Evolutionary conservation across 1,140 invertebrate species (phyloP).

Genomic region (Rhagoletis pomonella): DNA sequence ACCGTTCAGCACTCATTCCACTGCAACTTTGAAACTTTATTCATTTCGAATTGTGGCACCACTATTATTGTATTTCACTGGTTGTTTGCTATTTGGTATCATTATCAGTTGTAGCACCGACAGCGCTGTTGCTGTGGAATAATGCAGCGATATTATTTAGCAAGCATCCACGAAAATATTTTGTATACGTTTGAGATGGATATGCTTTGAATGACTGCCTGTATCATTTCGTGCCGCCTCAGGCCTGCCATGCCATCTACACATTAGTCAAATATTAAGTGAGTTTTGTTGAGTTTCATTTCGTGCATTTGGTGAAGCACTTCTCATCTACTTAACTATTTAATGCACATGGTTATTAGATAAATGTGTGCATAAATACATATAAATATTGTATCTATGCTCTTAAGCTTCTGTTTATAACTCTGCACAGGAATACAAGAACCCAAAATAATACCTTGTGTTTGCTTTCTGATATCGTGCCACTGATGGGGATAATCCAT

Average conservation of each 20-base stretch:
- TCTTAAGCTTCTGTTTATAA: neutral
- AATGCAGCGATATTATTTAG: neutral
- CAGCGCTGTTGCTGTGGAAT: neutral
- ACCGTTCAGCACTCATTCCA: neutral
- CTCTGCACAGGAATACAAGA: neutral
- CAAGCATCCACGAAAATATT: neutral
- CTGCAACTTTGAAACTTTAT: neutral
- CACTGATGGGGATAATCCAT: neutral
- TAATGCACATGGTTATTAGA: neutral
- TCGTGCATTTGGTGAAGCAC: slow-evolving; percentile 12
- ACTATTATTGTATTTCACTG: slow-evolving; percentile 42
- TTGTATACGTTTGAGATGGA: neutral
- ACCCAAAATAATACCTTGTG: neutral
- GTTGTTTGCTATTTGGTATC: slow-evolving; percentile 44
- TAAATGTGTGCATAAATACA: neutral
- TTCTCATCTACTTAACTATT: slow-evolving; percentile 9
- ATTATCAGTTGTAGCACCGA: slow-evolving; percentile 35
- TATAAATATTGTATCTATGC: neutral
- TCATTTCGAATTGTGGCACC: slow-evolving; percentile 46
- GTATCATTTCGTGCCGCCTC: slow-evolving; percentile 25
- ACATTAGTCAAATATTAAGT: slow-evolving; percentile 49
- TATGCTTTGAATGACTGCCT: neutral
- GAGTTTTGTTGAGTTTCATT: slow-evolving; percentile 36
- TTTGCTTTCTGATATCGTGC: neutral
- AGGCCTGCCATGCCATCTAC: slow-evolving; percentile 22